These are phyloP conservation scores for Aphidius colemani DNA, from an alignment of 2,888 invertebrate species.

Conservation along the genomic window DNA sequence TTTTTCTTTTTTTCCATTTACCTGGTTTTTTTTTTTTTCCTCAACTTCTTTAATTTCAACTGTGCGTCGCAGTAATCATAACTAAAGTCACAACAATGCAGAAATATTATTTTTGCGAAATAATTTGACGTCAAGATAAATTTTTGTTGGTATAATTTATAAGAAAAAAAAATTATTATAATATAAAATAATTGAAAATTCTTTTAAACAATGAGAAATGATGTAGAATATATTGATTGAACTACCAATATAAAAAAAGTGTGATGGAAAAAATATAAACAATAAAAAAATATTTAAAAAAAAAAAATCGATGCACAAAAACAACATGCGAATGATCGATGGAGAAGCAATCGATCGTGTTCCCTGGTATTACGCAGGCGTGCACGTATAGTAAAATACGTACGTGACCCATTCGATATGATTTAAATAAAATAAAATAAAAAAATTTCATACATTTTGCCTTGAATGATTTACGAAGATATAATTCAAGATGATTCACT, in stretches of 20 bases:
- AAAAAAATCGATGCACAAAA: constrained; percentile 29
- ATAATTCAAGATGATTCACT: constrained; percentile 11
- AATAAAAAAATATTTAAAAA: background rate
- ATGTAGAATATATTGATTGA: background rate
- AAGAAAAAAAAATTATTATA: too few species aligned
- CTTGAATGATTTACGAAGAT: background rate
- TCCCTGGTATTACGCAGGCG: constrained; percentile 58
- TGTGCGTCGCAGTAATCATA: too few species aligned
- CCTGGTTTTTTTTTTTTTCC: too few species aligned
- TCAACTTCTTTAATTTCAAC: too few species aligned
- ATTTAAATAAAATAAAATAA: too few species aligned
- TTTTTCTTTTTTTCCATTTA: constrained; percentile 29
- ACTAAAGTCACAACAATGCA: too few species aligned
- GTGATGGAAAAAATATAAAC: constrained; percentile 16
- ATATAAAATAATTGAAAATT: background rate
- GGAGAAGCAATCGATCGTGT: constrained; percentile 43
- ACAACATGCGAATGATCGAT: constrained; percentile 51
- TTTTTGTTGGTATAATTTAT: too few species aligned
- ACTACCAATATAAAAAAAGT: constrained; percentile 6
- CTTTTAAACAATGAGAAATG: background rate
- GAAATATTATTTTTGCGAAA: too few species aligned
- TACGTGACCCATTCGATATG: constrained; percentile 40
- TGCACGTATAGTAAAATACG: constrained; percentile 41
- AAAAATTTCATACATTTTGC: background rate
- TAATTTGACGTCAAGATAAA: background rate